Base-by-base conservation (phyloP, 1,140 invertebrate species). In the Brachionus asplanchnoidis region DNA sequence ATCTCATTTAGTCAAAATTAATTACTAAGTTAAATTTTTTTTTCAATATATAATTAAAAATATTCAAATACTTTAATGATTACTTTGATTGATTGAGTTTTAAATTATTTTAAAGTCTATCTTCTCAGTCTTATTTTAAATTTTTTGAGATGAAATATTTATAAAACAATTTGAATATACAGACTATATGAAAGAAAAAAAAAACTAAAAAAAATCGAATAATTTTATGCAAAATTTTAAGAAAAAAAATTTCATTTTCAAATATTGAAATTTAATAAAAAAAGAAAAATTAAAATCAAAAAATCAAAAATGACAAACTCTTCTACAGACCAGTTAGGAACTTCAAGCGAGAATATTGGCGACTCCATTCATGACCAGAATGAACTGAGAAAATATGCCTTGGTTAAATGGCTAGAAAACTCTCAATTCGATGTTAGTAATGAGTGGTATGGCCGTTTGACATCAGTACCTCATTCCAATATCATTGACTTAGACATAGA, bases 391-490 rank as follows among this genome's bases (percentile, higher is more conserved):
- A 60, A 68, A 42, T 82, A 82, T 32, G 20, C 79, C 1, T 46
- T 82, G 6, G 79, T 82, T 12, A 82, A 82, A 82, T 82, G 79
- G 79, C 53, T 82, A 60, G 79, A 65, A 65, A 82, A 82, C 26
- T 82, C 79, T 12, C 50, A 82, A 68, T 82, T 82, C 12, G 79
- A 82, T 46, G 40, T 68, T 4, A 82, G 66, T 46, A 82, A 82
- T 68, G 79, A 82, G 17, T 82, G 79, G 79, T 68, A 28, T 20
- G 79, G 79, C 44, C 79, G 79, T 9, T 65, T 82, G 26, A 82
- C 79, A 42, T 82, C 79, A 0, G 79, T 82, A 5, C 79, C 79
- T 14, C 79, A 82, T 82, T 60, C 79, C 3, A 82, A 68, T 26
- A 60, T 82, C 17, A 82, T 82, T 14, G 79, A 82, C 53, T 68